Percentiles rank a stretch among this genome's conserved stretches.
Evolutionary conservation across 2,113 vertebrate species (phyloP).

Genomic region (Addax nasomaculatus): DNA sequence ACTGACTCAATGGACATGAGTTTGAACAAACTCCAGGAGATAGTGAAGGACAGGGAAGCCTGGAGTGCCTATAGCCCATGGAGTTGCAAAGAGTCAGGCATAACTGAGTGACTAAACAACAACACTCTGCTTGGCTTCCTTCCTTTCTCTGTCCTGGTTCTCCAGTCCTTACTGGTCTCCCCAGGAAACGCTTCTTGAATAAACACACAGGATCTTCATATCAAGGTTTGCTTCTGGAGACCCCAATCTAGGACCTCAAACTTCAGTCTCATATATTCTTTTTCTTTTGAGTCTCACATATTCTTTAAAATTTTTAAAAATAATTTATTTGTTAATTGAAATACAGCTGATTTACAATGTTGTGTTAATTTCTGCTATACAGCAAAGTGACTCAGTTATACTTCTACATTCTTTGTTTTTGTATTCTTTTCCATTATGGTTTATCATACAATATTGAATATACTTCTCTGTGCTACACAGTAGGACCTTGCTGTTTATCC

Average conservation of each 20-base stretch:
- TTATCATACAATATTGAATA: background rate
- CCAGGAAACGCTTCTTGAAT: background rate
- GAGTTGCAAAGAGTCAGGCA: background rate
- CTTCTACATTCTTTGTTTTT: background rate
- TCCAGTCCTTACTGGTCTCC: background rate
- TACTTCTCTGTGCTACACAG: background rate
- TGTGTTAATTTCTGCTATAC: background rate
- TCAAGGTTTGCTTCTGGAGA: background rate
- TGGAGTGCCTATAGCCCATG: background rate
- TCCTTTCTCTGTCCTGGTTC: background rate
- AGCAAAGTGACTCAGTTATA: background rate
- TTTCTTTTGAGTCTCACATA: background rate
- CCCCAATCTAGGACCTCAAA: background rate
- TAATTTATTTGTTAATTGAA: background rate
- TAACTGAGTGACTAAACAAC: rapidly evolving
- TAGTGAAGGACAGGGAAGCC: background rate
- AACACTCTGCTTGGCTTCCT: background rate
- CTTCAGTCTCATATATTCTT: background rate
- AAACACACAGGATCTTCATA: background rate
- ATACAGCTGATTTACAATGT: background rate
- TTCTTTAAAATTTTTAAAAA: rapidly evolving
- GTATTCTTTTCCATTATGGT: background rate
- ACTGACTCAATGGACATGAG: background rate
- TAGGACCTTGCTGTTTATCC: background rate
- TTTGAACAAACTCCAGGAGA: background rate